Evolutionary conservation across 2,797 vertebrate genomes (phyloP).

Genomic region (Characodon lateralis): DNA sequence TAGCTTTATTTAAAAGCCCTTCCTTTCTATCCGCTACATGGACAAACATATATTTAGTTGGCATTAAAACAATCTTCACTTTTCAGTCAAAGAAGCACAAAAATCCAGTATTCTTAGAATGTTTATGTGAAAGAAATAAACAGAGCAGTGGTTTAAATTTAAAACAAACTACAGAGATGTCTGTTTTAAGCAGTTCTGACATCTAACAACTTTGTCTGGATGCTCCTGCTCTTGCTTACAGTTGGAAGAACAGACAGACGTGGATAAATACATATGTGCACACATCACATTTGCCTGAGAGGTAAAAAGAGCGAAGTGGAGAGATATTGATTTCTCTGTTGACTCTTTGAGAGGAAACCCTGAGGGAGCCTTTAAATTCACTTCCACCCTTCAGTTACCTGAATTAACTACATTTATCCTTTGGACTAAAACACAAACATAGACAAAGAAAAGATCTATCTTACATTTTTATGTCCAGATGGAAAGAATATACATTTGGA

Average conservation of each 20-base stretch:
- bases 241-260: constrained; percentile 26
- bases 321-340: constrained; percentile 66
- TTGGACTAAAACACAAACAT: constrained; percentile 42
- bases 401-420: constrained; percentile 60
- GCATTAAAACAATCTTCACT: not conserved
- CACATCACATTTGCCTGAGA: constrained; percentile 41
- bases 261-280: constrained; percentile 22
- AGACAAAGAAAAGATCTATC: constrained; percentile 14
- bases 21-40: not conserved
- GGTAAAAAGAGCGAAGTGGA: constrained; percentile 40
- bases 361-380: constrained; percentile 56
- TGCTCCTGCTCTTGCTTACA: constrained; percentile 15
- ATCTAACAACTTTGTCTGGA: constrained; percentile 2
- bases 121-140: constrained; percentile 29
- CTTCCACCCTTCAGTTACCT: constrained; percentile 47
- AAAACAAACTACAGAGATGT: constrained; percentile 14
- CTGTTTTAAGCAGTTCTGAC: constrained; percentile 30
- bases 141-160: constrained; percentile 28
- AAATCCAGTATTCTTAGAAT: constrained; percentile 22
- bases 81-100: constrained; percentile 25
- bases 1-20: not conserved
- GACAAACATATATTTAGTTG: not conserved
- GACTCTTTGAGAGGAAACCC: constrained; percentile 61
- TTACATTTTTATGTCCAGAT: constrained; percentile 42
- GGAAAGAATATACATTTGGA: constrained; percentile 50